Evolutionary conservation across 1,140 invertebrate species (phyloP), one percentile per base, ranked within the genome.

Genomic region (Sitophilus oryzae): DNA sequence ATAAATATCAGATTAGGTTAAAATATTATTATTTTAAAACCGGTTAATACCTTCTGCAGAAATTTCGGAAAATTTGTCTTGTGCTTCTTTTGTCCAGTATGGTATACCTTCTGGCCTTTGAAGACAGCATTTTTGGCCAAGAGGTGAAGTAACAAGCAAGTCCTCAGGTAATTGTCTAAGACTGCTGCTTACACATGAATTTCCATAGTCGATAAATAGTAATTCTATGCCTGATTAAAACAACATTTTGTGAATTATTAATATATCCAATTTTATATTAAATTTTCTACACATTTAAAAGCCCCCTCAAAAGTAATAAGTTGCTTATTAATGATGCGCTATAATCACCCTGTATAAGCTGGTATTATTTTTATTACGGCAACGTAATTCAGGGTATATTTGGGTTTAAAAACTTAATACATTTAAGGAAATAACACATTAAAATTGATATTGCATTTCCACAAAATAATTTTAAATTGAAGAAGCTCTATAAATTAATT

Each of bases 201-300:
- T 87, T 16, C 85, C 85, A 62, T 87, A 88, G 71, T 88, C 86
- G 66, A 86, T 80, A 62, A 85, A 86, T 1, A 82, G 63, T 1
- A 86, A 82, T 71, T 84, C 81, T 3, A 73, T 58, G 9, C 65
- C 55, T 57, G 22, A 19, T 37, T 23, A 37, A n/a, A 8, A 41
- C 5, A 40, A 1, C 30, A 22, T 30, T n/a, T n/a, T n/a, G n/a
- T n/a, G n/a, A 11, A 30, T 30, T 30, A 30, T 30, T 30, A 6
- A 6, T 30, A 30, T 6, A 30, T 30, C 25, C 11, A 11, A 59
- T 40, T 6, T 40, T 40, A n/a, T n/a, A n/a, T n/a, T n/a, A n/a
- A n/a, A n/a, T n/a, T n/a, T n/a, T n/a, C n/a, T n/a, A n/a, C n/a
- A n/a, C n/a, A n/a, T n/a, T n/a, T n/a, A n/a, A n/a, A n/a, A n/a